Evolutionary conservation across 2,113 vertebrate species (phyloP), one percentile per base, ranked within the genome.

Genomic region (Plotosus lineatus): DNA sequence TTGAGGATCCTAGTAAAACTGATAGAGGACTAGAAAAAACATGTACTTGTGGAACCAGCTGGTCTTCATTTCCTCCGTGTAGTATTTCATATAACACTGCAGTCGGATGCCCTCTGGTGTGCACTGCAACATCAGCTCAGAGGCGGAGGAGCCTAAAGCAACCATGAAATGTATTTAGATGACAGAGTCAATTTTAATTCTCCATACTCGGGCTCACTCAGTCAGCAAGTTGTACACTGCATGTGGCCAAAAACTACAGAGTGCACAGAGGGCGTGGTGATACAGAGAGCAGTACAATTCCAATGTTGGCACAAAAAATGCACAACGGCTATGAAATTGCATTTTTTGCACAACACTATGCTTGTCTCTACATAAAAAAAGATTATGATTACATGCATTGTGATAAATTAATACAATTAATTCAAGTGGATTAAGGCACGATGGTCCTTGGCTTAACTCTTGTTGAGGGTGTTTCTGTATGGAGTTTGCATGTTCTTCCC

Each of bases 11-110:
- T 76, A 19, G 7, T 26, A 28, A 26, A 28, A 46, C 23, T 19
- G 21, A 50, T 21, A 26, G 48, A 66, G 38, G 15, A 65, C 53
- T 6, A 23, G 50, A 31, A 28, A 60, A 33, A 31, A 55, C 19
- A 1, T 84, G 79, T 87, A 99, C 98, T 92, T 97, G 88, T 98
- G 97, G 74, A 93, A 96, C 98, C 98, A 99, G 85, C 85, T 90
- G 65, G 95, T 94, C 86, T 95, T 96, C 96, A 99, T 97, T 89
- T 99, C 98, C 83, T 99, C 97, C 0, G 93, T 96, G 89, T 96
- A 99, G 84, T 98, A 99, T 80, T 93, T 98, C 94, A 99, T 90
- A 92, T 93, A 95, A 87, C 97, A 98, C 81, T 98, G 97, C n/a
- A 99, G 94, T 71, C 95, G 90, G 88, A 99, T 98, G 77, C 97